A percentile compares a stretch with the other conserved stretches of the same genome.
Conservation (phyloP, 2,888 invertebrate genomes). For the Lycia hirtaria region DNA sequence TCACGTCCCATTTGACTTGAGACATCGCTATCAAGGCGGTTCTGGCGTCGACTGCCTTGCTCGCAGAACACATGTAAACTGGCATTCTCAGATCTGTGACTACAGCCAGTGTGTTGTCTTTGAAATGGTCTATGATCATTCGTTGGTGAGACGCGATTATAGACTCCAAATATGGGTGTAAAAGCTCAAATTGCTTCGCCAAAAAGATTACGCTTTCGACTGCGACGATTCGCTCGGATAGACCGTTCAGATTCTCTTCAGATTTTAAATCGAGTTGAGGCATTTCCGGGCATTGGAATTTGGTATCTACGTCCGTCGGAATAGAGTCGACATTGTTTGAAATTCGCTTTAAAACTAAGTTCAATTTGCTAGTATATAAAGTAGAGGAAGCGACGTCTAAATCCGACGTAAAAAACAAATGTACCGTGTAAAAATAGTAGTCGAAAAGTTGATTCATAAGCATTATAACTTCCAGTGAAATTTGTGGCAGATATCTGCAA, state of each 20-base stretch:
- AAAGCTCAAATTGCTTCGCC: conserved; percentile 93
- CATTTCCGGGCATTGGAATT: conserved; percentile 59
- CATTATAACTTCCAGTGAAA: conserved; percentile 95
- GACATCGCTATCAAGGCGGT: conserved; percentile 93
- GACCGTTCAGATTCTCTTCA: conserved; percentile 91
- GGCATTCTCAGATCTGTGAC: conserved; percentile 92
- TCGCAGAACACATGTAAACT: conserved; percentile 94
- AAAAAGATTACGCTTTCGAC: conserved; percentile 97
- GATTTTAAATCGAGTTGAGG: conserved; percentile 66
- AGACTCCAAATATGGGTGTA: conserved; percentile 94
- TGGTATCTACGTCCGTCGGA: conserved; percentile 54
- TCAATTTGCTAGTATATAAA: conserved; percentile 89
- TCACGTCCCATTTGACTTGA: conserved; percentile 97
- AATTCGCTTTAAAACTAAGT: conserved; percentile 91
- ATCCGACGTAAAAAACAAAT: conserved; percentile 93
- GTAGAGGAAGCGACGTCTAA: conserved; percentile 85
- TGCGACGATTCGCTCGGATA: conserved; percentile 94
- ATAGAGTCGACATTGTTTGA: conserved; percentile 88
- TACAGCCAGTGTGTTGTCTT: conserved; percentile 89
- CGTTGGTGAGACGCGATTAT: conserved; percentile 90
- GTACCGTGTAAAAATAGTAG: conserved; percentile 95
- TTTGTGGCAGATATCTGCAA: conserved; percentile 94
- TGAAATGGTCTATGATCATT: conserved; percentile 89
- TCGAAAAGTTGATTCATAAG: conserved; percentile 97
- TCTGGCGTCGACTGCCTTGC: conserved; percentile 91